phyloP scores from a whole-genome alignment of 2,888 invertebrate genomes.

The Hirtodrosophila duncani region DNA sequence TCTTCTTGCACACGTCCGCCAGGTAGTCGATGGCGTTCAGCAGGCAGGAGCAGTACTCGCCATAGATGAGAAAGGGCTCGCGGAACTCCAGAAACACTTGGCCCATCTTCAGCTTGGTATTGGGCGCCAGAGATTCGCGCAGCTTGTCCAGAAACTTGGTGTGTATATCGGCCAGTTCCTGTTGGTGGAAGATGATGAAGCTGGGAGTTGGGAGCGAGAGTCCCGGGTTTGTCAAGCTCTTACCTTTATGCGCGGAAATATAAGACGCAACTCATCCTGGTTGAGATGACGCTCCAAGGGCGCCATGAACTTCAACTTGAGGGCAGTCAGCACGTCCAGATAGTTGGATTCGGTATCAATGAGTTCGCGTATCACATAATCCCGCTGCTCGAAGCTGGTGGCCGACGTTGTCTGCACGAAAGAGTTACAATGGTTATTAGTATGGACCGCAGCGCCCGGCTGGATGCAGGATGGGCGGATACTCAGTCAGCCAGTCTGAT shows the following conservation, averaged over 20 bases:
- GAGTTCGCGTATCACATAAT: constrained; percentile 94
- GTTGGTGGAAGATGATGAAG: too few species aligned
- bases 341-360: constrained; percentile 98
- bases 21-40: constrained; percentile 92
- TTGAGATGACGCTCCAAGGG: constrained; percentile 86
- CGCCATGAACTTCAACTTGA: constrained; percentile 88
- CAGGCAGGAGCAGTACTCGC: constrained; percentile 96
- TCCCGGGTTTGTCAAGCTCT: constrained; percentile 43
- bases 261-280: constrained; percentile 86
- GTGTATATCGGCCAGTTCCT: constrained; percentile 93
- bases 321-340: constrained; percentile 92
- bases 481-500: constrained; percentile 16
- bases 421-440: constrained; percentile 8
- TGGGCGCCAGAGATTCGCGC: constrained; percentile 84
- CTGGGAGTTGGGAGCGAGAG: too few species aligned
- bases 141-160: constrained; percentile 90
- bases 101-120: constrained; percentile 82
- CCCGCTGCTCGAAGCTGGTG: constrained; percentile 89
- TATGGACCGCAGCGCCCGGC: background rate
- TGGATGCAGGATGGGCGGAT: too few species aligned
- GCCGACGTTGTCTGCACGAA: constrained; percentile 74
- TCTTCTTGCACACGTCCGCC: constrained; percentile 79
- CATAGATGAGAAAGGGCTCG: constrained; percentile 94
- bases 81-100: constrained; percentile 94
- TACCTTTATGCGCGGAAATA: constrained; percentile 95